A percentile compares a stretch with the other conserved stretches of the same genome.
These are phyloP conservation scores for Ectropis crepuscularia DNA, from an alignment of 2,888 invertebrate genomes.

Conservation along the genomic window DNA sequence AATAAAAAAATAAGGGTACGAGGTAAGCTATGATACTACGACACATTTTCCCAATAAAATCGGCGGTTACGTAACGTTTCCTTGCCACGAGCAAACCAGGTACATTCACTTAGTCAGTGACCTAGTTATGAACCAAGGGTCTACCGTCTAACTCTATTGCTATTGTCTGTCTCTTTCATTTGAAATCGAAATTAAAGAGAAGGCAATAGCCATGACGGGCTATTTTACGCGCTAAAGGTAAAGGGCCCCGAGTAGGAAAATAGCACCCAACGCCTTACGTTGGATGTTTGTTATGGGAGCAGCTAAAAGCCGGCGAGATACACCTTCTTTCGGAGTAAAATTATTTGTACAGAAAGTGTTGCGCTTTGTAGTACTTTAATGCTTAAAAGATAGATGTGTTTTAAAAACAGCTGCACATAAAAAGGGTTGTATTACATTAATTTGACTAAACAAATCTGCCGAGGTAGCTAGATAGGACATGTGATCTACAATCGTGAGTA, in stretches of 20 bases:
- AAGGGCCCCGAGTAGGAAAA: conserved; percentile 46
- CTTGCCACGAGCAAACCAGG: not conserved
- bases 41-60: not conserved
- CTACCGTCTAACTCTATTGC: not conserved
- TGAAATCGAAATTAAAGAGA: no score
- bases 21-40: no score
- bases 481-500: no score
- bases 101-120: conserved; percentile 4
- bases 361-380: not conserved
- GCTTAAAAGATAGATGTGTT: not conserved
- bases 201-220: no score
- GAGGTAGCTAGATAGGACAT: no score
- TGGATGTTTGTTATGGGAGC: conserved; percentile 53
- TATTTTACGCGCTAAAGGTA: conserved; percentile 27
- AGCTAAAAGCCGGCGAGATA: conserved; percentile 25
- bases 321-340: not conserved
- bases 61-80: not conserved
- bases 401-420: not conserved
- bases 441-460: no score
- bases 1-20: no score
- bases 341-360: not conserved
- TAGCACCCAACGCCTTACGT: conserved; percentile 47
- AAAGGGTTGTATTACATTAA: not conserved
- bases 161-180: no score
- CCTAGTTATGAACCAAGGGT: conserved; percentile 16